Conservation (phyloP, 2,888 invertebrate species). For the Torymus tubicola region DNA sequence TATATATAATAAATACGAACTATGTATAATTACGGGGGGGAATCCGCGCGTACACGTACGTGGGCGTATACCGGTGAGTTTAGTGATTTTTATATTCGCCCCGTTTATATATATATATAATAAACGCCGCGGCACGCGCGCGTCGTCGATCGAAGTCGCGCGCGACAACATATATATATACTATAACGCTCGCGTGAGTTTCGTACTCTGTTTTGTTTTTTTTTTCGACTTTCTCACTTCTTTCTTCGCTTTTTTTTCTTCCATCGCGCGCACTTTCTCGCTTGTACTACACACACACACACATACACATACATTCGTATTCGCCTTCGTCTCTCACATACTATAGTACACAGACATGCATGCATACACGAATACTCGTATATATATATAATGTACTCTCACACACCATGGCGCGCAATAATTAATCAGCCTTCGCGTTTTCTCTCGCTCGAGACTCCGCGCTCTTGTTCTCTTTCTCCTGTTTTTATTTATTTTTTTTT, state of each 20-base stretch:
- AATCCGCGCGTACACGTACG: background rate
- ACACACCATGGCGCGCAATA: slow-evolving; percentile 43
- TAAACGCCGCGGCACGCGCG: background rate
- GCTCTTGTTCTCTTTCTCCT: slow-evolving; percentile 11
- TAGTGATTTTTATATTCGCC: slow-evolving; percentile 32
- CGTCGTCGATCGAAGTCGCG: background rate
- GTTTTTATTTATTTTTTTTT: slow-evolving; percentile 51
- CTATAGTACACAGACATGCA: slow-evolving; percentile 11
- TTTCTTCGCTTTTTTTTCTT: background rate
- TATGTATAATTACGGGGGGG: slow-evolving; percentile 33
- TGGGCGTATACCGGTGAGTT: background rate
- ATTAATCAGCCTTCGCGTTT: slow-evolving; percentile 58
- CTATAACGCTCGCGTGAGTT: slow-evolving; percentile 6
- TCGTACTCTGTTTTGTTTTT: background rate
- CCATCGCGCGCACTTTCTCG: no score
- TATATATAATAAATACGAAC: slow-evolving; percentile 39
- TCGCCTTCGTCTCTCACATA: slow-evolving; percentile 9
- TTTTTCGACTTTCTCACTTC: slow-evolving; percentile 20
- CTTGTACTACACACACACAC: no score
- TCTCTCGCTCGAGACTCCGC: slow-evolving; percentile 51
- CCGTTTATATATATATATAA: background rate
- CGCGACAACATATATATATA: background rate
- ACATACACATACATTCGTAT: background rate
- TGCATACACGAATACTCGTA: slow-evolving; percentile 40
- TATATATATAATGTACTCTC: slow-evolving; percentile 2